Conservation (phyloP, 2,113 vertebrate species). For the Lichenostomus cassidix region DNA sequence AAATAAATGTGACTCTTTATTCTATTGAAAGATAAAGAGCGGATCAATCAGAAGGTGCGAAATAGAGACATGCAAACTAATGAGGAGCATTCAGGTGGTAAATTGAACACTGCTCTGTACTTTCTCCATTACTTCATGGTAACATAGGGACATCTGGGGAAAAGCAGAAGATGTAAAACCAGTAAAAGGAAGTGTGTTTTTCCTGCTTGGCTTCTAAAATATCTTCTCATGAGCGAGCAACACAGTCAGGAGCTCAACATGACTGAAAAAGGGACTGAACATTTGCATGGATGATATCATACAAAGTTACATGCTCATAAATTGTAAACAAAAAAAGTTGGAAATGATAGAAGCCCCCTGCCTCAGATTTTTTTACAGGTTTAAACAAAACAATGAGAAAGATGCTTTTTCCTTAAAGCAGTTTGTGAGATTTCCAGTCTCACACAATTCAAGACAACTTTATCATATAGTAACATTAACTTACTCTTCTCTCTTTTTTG, state of each 20-base stretch:
- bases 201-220: neutral
- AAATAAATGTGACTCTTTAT: neutral
- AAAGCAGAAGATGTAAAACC: neutral
- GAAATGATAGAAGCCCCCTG: neutral
- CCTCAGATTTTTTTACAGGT: neutral
- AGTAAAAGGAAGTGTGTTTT: neutral
- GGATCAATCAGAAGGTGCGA: conserved; percentile 17
- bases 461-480: neutral
- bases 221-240: neutral
- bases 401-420: neutral
- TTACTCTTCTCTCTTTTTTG: neutral
- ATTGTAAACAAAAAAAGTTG: neutral
- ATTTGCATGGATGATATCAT: neutral
- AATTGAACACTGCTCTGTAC: neutral
- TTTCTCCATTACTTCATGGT: neutral
- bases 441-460: neutral
- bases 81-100: neutral
- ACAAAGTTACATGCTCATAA: neutral
- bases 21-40: neutral
- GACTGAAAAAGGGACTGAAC: neutral
- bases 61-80: neutral
- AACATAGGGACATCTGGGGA: neutral
- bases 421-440: neutral
- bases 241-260: neutral
- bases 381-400: neutral